phyloP scores from a whole-genome alignment of 2,113 vertebrate genomes.

The Prunella himalayana region DNA sequence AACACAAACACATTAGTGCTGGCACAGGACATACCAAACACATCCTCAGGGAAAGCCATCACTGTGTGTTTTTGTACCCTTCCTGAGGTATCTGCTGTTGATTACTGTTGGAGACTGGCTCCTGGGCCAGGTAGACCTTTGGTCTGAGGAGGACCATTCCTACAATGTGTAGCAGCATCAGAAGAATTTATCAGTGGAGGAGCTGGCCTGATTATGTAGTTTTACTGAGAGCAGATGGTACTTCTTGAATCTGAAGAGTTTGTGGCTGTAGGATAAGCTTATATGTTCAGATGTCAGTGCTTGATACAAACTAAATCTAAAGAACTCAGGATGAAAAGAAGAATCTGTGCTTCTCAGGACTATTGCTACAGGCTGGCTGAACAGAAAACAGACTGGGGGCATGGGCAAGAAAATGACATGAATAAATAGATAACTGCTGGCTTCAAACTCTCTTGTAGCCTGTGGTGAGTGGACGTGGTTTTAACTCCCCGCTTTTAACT shows the following conservation, averaged over 20 bases:
- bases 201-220: background rate
- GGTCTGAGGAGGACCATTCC: background rate
- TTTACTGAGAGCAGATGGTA: background rate
- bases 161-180: rapidly evolving
- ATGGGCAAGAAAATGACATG: background rate
- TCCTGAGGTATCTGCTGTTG: background rate
- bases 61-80: background rate
- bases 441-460: background rate
- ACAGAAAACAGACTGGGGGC: background rate
- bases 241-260: background rate
- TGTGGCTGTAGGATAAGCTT: background rate
- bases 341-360: background rate
- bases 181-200: background rate
- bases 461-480: background rate
- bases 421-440: background rate
- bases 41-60: background rate
- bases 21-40: background rate
- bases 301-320: background rate
- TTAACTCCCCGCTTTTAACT: background rate
- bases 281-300: background rate
- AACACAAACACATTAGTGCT: background rate
- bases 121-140: background rate
- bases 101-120: background rate
- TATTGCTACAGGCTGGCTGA: background rate
- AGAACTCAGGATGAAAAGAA: background rate